Evolutionary conservation across 2,797 vertebrate species (phyloP).

Genomic region (Spinus pinus): DNA sequence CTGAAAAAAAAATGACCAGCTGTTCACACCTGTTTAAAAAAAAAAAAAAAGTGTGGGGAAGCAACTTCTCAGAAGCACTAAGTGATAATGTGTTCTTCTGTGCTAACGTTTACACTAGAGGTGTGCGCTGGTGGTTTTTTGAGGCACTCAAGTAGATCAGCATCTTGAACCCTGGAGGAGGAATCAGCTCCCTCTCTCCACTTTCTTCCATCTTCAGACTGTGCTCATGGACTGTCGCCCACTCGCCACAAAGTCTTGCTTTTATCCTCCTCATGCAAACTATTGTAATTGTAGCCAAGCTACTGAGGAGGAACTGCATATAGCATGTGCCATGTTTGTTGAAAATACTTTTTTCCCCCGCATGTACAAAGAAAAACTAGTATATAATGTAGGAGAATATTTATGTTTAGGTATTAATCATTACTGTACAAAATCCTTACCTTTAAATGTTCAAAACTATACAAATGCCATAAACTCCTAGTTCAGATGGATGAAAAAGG

Average conservation of each 20-base stretch:
- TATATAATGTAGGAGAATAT: constrained; percentile 76
- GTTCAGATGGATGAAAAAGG: constrained; percentile 58
- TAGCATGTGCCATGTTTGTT: constrained; percentile 78
- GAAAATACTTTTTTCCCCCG: constrained; percentile 72
- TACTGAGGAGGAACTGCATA: constrained; percentile 58
- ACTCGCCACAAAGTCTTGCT: constrained; percentile 44
- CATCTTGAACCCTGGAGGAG: constrained; percentile 57
- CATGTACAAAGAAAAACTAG: constrained; percentile 76
- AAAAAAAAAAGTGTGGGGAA: neutral
- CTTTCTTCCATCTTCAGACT: constrained; percentile 41
- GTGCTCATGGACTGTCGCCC: constrained; percentile 42
- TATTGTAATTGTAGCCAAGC: constrained; percentile 58
- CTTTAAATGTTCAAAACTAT: constrained; percentile 72
- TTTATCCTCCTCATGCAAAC: constrained; percentile 47
- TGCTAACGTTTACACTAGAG: constrained; percentile 72
- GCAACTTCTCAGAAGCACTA: constrained; percentile 64
- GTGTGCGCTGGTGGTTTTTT: constrained; percentile 50
- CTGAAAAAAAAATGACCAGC: constrained; percentile 63
- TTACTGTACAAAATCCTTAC: constrained; percentile 79
- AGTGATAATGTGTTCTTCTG: constrained; percentile 29
- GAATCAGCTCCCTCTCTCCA: constrained; percentile 62
- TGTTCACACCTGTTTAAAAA: constrained; percentile 44
- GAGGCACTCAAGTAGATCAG: constrained; percentile 48
- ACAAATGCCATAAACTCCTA: constrained; percentile 76
- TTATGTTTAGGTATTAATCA: constrained; percentile 79